Evolutionary conservation across 1,140 invertebrate species (phyloP), one percentile per base, ranked within the genome.

Genomic region (Hydropsyche tenuis): DNA sequence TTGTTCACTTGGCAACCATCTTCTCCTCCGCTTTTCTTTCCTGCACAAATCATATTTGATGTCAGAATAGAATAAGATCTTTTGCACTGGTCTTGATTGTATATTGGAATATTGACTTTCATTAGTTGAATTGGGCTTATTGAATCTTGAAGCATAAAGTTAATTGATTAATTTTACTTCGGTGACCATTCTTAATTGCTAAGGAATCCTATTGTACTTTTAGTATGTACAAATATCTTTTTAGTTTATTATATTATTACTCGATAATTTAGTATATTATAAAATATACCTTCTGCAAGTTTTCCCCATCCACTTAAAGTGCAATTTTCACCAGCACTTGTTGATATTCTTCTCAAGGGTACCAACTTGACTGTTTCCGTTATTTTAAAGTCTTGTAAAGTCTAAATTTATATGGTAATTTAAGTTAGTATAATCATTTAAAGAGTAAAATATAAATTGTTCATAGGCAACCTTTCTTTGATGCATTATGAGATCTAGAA

Each of bases 1-100:
- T 6, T 45, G 14, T 56, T 62, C 75, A 78, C 77, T 73, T 79
- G 79, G 43, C 79, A 79, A 64, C 78, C 70, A 76, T 79, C 79
- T 75, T 69, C 76, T 6, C 75, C 75, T 37, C 63, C 63, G 16
- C 37, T 2, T 18, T 30, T 3, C 4, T 27, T 5, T 45, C 77
- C 78, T 4, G 71, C 25, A 22, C 56, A 69, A 20, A 48, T 46
- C 45, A 48, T 48, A 69, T 20, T 25, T 23, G 45, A 7, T 3
- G 25, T n/a, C 1, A 30, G 20, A 9, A n/a, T 23, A 22, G 25
- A 20, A 46, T 48, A 65, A 9, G 23, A 22, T 22, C 23, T 48
- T n/a, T 22, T 22, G 43, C 63, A 65, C 9, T 42, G 16, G 12
- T 37, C n/a, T 37, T 65, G 25, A 22, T 65, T n/a, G 2, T 27